Evolutionary conservation across 1,140 invertebrate genomes (phyloP).

Genomic region (Pinna nobilis): DNA sequence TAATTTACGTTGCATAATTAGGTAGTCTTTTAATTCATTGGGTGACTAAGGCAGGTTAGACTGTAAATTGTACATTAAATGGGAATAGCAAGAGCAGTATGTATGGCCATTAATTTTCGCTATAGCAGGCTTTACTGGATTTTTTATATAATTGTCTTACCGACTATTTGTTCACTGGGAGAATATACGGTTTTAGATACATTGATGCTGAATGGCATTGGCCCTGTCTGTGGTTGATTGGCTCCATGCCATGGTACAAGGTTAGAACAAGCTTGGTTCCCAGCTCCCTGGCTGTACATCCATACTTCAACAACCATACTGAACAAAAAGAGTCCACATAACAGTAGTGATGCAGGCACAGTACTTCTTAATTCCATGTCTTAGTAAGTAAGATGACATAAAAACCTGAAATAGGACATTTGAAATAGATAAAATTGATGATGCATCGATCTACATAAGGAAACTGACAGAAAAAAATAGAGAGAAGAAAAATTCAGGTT

Average conservation of each 20-base stretch:
- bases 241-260: conserved; percentile 33
- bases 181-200: conserved; percentile 39
- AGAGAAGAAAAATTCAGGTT: too few relatives aligned
- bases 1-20: too few relatives aligned
- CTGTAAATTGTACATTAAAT: background rate
- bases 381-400: too few relatives aligned
- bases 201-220: conserved; percentile 25
- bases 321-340: background rate
- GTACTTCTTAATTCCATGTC: too few relatives aligned
- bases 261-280: conserved; percentile 34
- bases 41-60: too few relatives aligned
- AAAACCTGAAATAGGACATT: too few relatives aligned
- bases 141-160: conserved; percentile 5
- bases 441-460: too few relatives aligned
- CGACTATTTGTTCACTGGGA: conserved; percentile 33
- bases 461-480: too few relatives aligned
- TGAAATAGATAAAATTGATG: too few relatives aligned
- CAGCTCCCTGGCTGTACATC: conserved; percentile 35
- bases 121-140: background rate
- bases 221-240: conserved; percentile 19
- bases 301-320: background rate
- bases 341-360: too few relatives aligned
- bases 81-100: background rate
- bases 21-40: too few relatives aligned
- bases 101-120: too few relatives aligned